Conservation (phyloP, 2,797 vertebrate species). For the Pantherophis alleghaniensis region DNA sequence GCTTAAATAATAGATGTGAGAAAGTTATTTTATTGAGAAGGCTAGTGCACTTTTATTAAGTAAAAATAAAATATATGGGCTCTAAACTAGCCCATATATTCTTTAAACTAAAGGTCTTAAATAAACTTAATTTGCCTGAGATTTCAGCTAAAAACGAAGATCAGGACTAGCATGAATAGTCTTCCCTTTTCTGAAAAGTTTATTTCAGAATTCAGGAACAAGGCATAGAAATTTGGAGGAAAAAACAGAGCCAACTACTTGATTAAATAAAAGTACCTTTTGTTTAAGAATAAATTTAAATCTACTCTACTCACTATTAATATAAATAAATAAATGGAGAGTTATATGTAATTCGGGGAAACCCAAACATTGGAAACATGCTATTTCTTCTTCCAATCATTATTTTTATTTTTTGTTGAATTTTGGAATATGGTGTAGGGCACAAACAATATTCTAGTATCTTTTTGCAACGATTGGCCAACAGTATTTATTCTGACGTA, state of each 20-base stretch:
- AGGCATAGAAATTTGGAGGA: not conserved
- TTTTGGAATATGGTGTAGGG: not conserved
- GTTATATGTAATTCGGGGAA: not conserved
- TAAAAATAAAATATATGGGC: not conserved
- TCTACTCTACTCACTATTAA: not conserved
- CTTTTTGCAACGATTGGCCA: not conserved
- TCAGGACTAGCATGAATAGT: not conserved
- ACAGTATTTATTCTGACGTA: not conserved
- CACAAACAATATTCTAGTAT: not conserved
- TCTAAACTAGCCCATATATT: not conserved
- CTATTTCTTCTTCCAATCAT: not conserved
- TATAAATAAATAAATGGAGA: not conserved
- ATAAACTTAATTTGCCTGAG: not conserved
- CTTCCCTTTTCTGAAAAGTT: not conserved
- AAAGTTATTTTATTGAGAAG: not conserved
- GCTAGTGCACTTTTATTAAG: not conserved
- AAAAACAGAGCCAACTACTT: not conserved
- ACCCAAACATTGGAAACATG: not conserved
- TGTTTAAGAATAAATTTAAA: not conserved
- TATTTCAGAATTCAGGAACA: not conserved
- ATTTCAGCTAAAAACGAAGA: not conserved
- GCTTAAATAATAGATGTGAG: not conserved
- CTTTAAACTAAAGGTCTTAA: not conserved
- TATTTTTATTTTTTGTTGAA: not conserved
- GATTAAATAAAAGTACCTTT: not conserved